Conservation (phyloP, 2,888 invertebrate species). For the Craniophora ligustri region DNA sequence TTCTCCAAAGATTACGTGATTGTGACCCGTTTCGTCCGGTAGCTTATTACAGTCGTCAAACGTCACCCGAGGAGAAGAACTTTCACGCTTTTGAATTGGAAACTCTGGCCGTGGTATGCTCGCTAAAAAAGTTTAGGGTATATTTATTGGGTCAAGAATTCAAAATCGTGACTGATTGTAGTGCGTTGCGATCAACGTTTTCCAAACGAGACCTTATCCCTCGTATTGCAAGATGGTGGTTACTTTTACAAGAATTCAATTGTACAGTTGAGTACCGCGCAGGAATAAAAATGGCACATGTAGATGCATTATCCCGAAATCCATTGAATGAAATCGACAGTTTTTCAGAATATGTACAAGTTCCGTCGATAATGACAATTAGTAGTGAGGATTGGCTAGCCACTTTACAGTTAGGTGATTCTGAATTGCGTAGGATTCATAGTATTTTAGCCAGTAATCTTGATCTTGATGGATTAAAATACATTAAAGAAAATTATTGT, state of each 20-base stretch:
- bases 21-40: constrained; percentile 14
- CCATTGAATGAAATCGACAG: not conserved
- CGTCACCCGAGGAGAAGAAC: constrained; percentile 43
- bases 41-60: constrained; percentile 44
- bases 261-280: not conserved
- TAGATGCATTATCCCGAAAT: not conserved
- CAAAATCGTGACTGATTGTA: constrained; percentile 26
- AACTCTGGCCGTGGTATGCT: constrained; percentile 33
- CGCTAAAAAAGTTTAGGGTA: constrained; percentile 9
- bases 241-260: not conserved
- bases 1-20: not conserved
- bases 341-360: not conserved
- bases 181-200: constrained; percentile 9
- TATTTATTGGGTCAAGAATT: constrained; percentile 15
- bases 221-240: constrained; percentile 3
- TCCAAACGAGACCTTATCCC: constrained; percentile 3
- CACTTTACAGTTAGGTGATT: not conserved
- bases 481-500: constrained; percentile 1
- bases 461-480: not conserved
- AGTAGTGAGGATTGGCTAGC: too few species aligned
- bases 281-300: not conserved
- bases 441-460: not conserved
- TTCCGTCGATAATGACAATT: not conserved
- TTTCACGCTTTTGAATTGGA: constrained; percentile 51
- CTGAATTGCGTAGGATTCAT: not conserved